Conservation (phyloP, 2,113 vertebrate genomes). For the Dipodomys merriami region DNA sequence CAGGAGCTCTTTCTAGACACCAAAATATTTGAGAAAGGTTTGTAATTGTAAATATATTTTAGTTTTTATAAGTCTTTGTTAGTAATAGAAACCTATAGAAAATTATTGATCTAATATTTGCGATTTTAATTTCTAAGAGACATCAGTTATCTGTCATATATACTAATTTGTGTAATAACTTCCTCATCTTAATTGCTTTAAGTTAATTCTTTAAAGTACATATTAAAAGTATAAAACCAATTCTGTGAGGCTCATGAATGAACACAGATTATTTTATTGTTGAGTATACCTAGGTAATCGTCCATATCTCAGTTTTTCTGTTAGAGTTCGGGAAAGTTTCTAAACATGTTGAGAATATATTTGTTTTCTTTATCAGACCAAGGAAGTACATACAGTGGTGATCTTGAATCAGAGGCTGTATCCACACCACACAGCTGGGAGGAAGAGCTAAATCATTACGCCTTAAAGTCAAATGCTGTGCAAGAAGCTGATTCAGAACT, state of each 20-base stretch:
- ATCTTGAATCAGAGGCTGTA: slow-evolving; percentile 94
- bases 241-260: slow-evolving; percentile 21
- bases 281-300: neutral
- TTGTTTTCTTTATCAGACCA: slow-evolving; percentile 86
- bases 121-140: slow-evolving; percentile 6
- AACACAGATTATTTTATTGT: slow-evolving; percentile 5
- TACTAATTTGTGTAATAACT: slow-evolving; percentile 48
- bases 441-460: slow-evolving; percentile 91
- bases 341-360: neutral
- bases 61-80: slow-evolving; percentile 48
- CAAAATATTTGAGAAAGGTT: slow-evolving; percentile 91
- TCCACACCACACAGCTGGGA: slow-evolving; percentile 94
- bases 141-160: neutral
- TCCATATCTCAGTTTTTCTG: slow-evolving; percentile 6
- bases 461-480: slow-evolving; percentile 82
- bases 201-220: slow-evolving; percentile 1
- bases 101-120: slow-evolving; percentile 46
- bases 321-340: neutral
- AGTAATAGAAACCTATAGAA: slow-evolving; percentile 20
- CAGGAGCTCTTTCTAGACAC: slow-evolving; percentile 89
- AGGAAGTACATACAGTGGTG: slow-evolving; percentile 92
- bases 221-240: slow-evolving; percentile 12
- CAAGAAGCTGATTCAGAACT: slow-evolving; percentile 84
- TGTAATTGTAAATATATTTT: slow-evolving; percentile 71
- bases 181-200: slow-evolving; percentile 3